Evolutionary conservation across 2,113 vertebrate species (phyloP).

Genomic region (Cephalopterus ornatus): DNA sequence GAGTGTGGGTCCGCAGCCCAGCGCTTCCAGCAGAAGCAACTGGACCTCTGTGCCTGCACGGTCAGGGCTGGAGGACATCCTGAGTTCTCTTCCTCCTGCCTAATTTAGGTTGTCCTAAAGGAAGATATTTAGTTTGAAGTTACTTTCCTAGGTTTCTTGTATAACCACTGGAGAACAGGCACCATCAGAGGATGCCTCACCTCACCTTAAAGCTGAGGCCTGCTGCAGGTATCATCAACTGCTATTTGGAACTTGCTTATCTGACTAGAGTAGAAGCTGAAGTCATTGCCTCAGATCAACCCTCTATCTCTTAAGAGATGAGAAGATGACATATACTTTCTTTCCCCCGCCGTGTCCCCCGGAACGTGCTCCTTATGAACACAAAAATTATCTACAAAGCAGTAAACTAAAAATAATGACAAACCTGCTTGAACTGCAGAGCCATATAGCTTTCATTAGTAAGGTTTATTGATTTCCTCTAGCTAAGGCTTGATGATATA

Average conservation of each 20-base stretch:
- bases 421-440: background rate
- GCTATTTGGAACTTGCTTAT: background rate
- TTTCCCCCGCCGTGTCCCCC: background rate
- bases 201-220: background rate
- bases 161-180: background rate
- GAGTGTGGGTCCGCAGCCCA: fast-evolving
- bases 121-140: background rate
- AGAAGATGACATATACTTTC: background rate
- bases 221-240: background rate
- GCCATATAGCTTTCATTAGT: background rate
- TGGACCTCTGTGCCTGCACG: background rate
- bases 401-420: background rate
- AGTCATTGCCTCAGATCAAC: background rate
- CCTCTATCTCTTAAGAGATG: background rate
- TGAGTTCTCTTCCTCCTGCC: background rate
- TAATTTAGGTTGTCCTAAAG: background rate
- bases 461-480: background rate
- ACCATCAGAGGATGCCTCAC: background rate
- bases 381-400: background rate
- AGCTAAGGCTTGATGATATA: background rate
- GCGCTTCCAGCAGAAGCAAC: background rate
- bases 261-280: background rate
- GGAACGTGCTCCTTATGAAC: background rate
- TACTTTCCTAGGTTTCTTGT: background rate
- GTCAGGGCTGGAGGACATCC: background rate